phyloP scores from a whole-genome alignment of 2,888 invertebrate genomes.

The Ennomos fuscantarius region DNA sequence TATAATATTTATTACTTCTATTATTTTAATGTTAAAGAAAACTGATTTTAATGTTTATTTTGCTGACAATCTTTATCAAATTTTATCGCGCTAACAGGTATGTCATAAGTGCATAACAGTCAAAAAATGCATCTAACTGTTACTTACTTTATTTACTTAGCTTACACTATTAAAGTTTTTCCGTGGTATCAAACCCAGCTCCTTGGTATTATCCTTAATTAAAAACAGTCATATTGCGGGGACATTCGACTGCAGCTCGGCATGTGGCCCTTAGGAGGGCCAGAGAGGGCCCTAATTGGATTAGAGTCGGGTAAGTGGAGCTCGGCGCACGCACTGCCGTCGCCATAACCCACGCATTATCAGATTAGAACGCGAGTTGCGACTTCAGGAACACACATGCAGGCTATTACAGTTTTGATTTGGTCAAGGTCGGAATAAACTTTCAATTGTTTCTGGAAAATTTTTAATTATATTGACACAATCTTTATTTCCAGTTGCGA shows the following conservation, averaged over 20 bases:
- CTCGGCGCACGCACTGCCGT: slow-evolving; percentile 57
- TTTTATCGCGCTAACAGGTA: too few relatives aligned
- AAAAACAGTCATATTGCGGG: slow-evolving; percentile 62
- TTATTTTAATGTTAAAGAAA: too few relatives aligned
- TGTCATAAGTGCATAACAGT: too few relatives aligned
- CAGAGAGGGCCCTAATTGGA: slow-evolving; percentile 54
- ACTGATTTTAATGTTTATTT: too few relatives aligned
- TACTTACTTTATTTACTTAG: too few relatives aligned
- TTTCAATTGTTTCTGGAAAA: slow-evolving; percentile 11
- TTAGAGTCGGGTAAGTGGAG: slow-evolving; percentile 57
- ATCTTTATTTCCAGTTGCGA: too few relatives aligned
- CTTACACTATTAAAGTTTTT: slow-evolving; percentile 11
- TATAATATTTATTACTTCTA: too few relatives aligned
- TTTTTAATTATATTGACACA: not conserved
- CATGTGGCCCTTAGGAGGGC: slow-evolving; percentile 60
- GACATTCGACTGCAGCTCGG: slow-evolving; percentile 55
- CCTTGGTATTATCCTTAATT: slow-evolving; percentile 54
- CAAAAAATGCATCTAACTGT: too few relatives aligned
- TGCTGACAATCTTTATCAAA: too few relatives aligned
- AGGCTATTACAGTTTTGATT: slow-evolving; percentile 36
- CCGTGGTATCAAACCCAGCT: slow-evolving; percentile 20
- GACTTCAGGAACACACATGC: slow-evolving; percentile 45
- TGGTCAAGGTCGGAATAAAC: slow-evolving; percentile 50
- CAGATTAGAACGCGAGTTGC: slow-evolving; percentile 56
- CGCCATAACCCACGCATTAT: slow-evolving; percentile 65